A percentile compares a stretch with the other conserved stretches of the same genome.
Evolutionary conservation across 2,797 vertebrate genomes (phyloP).

Genomic region (Thripadectes ignobilis): DNA sequence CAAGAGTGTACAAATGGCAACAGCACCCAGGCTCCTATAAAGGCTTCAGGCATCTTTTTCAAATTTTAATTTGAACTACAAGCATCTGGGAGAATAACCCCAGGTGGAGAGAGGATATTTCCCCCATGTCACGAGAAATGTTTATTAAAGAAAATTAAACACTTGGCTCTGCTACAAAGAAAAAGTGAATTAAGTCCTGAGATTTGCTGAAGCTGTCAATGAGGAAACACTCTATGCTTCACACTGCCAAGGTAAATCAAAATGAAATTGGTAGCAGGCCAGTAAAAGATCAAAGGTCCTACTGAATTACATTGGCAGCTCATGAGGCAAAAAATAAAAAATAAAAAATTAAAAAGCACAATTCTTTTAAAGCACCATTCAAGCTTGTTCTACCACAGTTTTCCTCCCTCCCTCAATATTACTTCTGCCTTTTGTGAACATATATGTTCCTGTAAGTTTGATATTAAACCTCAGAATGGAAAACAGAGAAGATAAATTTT

Average conservation of each 20-base stretch:
- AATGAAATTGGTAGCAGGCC: neutral
- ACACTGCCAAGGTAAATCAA: neutral
- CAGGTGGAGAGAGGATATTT: neutral
- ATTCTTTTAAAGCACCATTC: neutral
- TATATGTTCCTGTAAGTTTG: neutral
- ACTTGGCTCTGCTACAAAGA: neutral
- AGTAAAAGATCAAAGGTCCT: neutral
- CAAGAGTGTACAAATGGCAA: neutral
- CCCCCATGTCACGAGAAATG: neutral
- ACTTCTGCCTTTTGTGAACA: neutral
- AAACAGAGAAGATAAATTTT: neutral
- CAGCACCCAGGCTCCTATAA: neutral
- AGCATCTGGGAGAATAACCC: neutral
- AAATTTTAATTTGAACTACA: neutral
- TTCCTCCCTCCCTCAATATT: neutral
- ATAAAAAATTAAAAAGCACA: neutral
- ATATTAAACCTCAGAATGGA: neutral
- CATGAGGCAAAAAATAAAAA: neutral
- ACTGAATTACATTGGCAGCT: neutral
- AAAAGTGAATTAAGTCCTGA: neutral
- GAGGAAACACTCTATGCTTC: neutral
- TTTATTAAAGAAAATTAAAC: neutral
- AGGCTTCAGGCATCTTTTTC: neutral
- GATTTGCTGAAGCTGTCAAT: neutral
- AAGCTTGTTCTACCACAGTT: neutral